Conservation (phyloP, 2,113 vertebrate genomes). For the Rhinogobius similis region DNA sequence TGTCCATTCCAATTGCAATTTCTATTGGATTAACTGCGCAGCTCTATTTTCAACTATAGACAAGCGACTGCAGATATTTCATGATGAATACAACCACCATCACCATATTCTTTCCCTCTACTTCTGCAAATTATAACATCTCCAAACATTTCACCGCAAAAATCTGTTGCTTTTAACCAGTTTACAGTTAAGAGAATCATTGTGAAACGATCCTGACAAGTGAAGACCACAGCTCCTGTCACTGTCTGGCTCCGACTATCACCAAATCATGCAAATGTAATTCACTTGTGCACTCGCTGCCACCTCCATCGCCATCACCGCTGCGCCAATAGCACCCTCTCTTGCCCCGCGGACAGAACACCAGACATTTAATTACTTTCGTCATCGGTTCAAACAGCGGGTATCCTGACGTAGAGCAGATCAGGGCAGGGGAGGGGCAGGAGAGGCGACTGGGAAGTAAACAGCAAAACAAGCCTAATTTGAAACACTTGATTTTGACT, state of each 20-base stretch:
- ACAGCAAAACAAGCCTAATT: conserved; percentile 30
- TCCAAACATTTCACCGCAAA: background rate
- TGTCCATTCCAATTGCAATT: no score
- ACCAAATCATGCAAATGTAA: conserved; percentile 38
- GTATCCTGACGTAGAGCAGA: conserved; percentile 34
- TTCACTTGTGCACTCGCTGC: conserved; percentile 4
- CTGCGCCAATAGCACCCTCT: conserved; percentile 28
- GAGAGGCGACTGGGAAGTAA: conserved; percentile 12
- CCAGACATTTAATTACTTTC: conserved; percentile 60
- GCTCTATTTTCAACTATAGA: no score
- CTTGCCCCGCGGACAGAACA: conserved; percentile 33
- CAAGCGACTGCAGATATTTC: no score
- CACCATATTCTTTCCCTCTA: no score
- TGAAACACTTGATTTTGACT: conserved; percentile 39
- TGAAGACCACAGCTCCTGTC: conserved; percentile 6
- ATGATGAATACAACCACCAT: no score
- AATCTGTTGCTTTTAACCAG: background rate
- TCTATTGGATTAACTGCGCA: no score
- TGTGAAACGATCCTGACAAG: background rate
- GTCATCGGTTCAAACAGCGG: conserved; percentile 51
- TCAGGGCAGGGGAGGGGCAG: conserved; percentile 19
- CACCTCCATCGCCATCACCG: background rate
- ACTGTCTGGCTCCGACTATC: background rate
- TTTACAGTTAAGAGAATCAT: background rate
- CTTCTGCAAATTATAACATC: background rate